Conservation (phyloP, 2,888 invertebrate species). For the Aleiodes testaceus region DNA sequence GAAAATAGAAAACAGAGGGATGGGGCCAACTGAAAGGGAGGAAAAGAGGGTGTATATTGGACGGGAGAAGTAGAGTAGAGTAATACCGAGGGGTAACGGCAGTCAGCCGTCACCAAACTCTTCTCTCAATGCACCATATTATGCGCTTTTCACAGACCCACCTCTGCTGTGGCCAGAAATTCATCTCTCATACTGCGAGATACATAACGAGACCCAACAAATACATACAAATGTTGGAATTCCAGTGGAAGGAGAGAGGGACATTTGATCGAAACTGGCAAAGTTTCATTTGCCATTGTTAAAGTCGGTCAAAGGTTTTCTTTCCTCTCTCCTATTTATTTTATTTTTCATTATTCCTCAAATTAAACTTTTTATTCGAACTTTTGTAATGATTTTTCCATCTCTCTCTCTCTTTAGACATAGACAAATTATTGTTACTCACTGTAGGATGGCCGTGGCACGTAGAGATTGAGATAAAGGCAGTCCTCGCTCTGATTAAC, state of each 20-base stretch:
- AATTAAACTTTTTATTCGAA: slow-evolving; percentile 20
- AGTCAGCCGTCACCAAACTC: slow-evolving; percentile 49
- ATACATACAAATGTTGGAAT: slow-evolving; percentile 12
- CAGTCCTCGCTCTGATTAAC: slow-evolving; percentile 98
- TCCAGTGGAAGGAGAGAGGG: not conserved
- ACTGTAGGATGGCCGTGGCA: slow-evolving; percentile 80
- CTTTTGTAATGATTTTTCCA: slow-evolving; percentile 5
- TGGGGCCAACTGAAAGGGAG: not conserved
- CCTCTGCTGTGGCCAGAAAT: slow-evolving; percentile 21
- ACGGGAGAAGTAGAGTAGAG: not conserved
- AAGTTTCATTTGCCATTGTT: slow-evolving; percentile 15
- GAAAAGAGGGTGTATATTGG: slow-evolving; percentile 12
- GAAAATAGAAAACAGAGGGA: slow-evolving; percentile 24
- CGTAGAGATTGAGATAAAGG: slow-evolving; percentile 96
- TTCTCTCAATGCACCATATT: slow-evolving; percentile 46
- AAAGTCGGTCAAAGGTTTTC: slow-evolving; percentile 19
- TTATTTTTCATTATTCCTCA: not conserved
- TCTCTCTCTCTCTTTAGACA: not conserved
- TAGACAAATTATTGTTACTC: slow-evolving; percentile 50
- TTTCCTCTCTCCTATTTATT: not conserved
- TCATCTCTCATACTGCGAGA: slow-evolving; percentile 11
- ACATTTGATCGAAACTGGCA: not conserved
- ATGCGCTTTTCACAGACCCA: slow-evolving; percentile 38
- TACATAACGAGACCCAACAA: slow-evolving; percentile 15
- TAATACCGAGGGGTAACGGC: slow-evolving; percentile 36